Percentiles rank a stretch among this genome's conserved stretches.
phyloP scores from a whole-genome alignment of 2,113 vertebrate genomes.

The Thryonomys swinderianus region DNA sequence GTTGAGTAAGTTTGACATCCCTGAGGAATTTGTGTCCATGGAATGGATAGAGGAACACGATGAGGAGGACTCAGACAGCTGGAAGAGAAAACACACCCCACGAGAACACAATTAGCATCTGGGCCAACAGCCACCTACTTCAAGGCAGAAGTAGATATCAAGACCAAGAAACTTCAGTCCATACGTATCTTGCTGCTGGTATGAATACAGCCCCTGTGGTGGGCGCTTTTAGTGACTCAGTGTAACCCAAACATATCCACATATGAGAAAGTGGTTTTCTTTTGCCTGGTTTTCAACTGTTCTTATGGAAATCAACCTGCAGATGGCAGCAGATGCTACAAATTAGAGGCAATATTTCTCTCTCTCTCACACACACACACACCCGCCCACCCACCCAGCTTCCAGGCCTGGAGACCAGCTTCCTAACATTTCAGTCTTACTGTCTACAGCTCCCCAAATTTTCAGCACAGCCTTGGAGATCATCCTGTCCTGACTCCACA shows the following conservation, averaged over 20 bases:
- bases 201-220: background rate
- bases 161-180: background rate
- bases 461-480: background rate
- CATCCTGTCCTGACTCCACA: background rate
- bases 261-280: background rate
- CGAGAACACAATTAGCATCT: constrained; percentile 1
- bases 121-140: accelerated
- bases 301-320: constrained; percentile 47
- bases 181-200: background rate
- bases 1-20: constrained; percentile 82
- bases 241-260: background rate
- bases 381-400: too few species aligned
- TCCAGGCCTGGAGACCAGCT: background rate
- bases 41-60: constrained; percentile 89
- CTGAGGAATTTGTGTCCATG: constrained; percentile 89
- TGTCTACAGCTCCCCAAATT: background rate
- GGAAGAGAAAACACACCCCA: background rate
- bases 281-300: background rate
- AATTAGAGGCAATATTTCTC: too few species aligned
- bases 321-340: constrained; percentile 84
- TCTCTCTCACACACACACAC: too few species aligned
- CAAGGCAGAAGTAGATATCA: background rate
- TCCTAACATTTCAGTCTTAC: background rate
- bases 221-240: background rate
- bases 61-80: constrained; percentile 92